These are phyloP conservation scores for Timema cristinae DNA, from an alignment of 2,888 invertebrate genomes.

Conservation along the genomic window DNA sequence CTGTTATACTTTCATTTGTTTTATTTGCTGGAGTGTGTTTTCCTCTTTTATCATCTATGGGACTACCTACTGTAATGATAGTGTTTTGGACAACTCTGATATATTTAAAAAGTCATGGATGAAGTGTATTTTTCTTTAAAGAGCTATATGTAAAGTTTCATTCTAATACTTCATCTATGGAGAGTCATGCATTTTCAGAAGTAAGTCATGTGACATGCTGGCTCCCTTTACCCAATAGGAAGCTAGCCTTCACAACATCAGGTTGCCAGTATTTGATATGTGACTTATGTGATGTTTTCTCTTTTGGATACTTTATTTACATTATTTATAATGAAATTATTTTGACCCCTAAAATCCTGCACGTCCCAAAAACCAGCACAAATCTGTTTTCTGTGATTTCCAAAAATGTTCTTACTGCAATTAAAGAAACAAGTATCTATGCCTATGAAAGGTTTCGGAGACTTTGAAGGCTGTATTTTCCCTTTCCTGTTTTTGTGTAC, in stretches of 20 bases:
- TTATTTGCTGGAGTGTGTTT: conserved; percentile 5
- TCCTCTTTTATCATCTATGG: conserved; percentile 1
- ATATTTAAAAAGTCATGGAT: too few species aligned
- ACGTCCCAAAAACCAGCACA: conserved; percentile 4
- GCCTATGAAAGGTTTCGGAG: not conserved
- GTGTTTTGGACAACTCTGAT: too few species aligned
- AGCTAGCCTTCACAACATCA: too few species aligned
- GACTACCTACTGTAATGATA: not conserved
- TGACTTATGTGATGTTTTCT: conserved; percentile 8
- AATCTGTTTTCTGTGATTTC: not conserved
- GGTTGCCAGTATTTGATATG: conserved; percentile 2
- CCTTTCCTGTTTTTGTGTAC: conserved; percentile 11
- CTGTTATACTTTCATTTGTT: conserved; percentile 5
- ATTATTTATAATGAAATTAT: conserved; percentile 8
- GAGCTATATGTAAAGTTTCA: too few species aligned
- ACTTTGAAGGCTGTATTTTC: not conserved
- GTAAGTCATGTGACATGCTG: too few species aligned
- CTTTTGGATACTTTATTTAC: not conserved
- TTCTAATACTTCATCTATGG: too few species aligned
- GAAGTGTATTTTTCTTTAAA: too few species aligned
- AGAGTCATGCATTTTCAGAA: too few species aligned
- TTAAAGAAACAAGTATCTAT: conserved; percentile 2
- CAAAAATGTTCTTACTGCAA: conserved; percentile 7
- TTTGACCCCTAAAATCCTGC: not conserved
- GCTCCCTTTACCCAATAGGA: too few species aligned